Base-by-base conservation (phyloP, 2,888 invertebrate species). In the Desoria tigrina region DNA sequence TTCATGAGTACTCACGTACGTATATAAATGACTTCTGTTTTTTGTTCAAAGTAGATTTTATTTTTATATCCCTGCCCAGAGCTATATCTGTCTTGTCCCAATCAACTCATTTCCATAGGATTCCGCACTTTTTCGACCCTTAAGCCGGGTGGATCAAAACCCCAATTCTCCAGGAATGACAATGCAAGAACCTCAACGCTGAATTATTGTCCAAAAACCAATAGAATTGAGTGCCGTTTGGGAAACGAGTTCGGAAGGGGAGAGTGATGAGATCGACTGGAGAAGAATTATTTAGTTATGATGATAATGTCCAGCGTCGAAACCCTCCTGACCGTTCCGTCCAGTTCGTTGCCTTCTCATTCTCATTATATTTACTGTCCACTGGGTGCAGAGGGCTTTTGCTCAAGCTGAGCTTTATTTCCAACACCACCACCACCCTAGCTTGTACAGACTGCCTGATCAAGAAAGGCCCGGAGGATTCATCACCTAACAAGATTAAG, bases 401-500 rank as follows among this genome's bases (percentile, higher is more conserved):
- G 4, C 18, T 14, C 16, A n/a, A n/a, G 51, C 21, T 21, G 23
- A 23, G 23, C 51, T 51, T 51, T 51, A n/a, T n/a, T n/a, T n/a
- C n/a, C n/a, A n/a, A n/a, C n/a, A n/a, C n/a, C 55, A 2, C 32
- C 24, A 21, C 51, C 16, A 18, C 16, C 24, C 4, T 32, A 32
- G 32, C n/a, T n/a, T n/a, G n/a, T n/a, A n/a, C n/a, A n/a, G n/a
- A n/a, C n/a, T n/a, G n/a, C n/a, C n/a, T n/a, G 32, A 32, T 32
- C 6, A 16, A 21, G n/a, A 45, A 57, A 59, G 2, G 21, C 14
- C 23, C 14, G 3, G 45, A 63, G 57, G 68, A 73, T 63, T 73
- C 71, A 70, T 74, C 69, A 68, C 61, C 68, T 74, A 74, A 74
- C 72, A 60, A 67, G 74, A 74, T 74, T 74, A 74, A 63, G 63